These are phyloP conservation scores for Luehdorfia chinensis DNA, from an alignment of 1,140 invertebrate genomes.

Conservation along the genomic window DNA sequence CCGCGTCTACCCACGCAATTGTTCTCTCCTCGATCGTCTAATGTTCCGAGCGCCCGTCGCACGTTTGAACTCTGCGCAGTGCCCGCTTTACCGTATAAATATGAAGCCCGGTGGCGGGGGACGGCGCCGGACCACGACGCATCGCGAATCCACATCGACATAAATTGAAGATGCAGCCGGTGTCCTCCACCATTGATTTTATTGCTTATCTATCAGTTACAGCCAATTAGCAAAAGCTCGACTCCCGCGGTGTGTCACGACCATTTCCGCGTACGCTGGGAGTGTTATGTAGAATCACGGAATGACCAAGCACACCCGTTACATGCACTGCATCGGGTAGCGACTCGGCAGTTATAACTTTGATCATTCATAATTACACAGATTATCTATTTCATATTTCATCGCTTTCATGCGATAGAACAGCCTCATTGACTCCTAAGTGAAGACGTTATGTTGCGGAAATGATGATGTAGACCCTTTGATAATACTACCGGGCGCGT, in stretches of 20 bases:
- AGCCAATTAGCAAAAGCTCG: slow-evolving; percentile 69
- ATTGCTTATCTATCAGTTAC: slow-evolving; percentile 68
- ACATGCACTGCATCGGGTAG: background rate
- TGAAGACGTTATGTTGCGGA: slow-evolving; percentile 5
- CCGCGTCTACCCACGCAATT: slow-evolving; percentile 59
- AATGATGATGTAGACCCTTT: background rate
- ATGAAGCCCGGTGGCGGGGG: slow-evolving; percentile 71
- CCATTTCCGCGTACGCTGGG: slow-evolving; percentile 48
- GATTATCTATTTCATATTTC: slow-evolving; percentile 8
- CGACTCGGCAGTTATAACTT: background rate
- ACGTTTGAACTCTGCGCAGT: slow-evolving; percentile 73
- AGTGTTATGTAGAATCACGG: slow-evolving; percentile 36
- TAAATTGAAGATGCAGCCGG: slow-evolving; percentile 71
- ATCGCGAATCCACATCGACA: slow-evolving; percentile 71
- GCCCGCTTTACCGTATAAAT: slow-evolving; percentile 74
- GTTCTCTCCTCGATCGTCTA: slow-evolving; percentile 70
- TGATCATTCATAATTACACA: slow-evolving; percentile 5
- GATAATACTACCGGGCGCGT: background rate
- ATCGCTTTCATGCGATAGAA: background rate
- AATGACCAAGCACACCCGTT: slow-evolving; percentile 26
- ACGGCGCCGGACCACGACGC: slow-evolving; percentile 61
- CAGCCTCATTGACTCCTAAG: background rate
- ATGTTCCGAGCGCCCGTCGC: slow-evolving; percentile 69
- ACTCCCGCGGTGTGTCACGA: slow-evolving; percentile 49
- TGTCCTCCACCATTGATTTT: slow-evolving; percentile 73